phyloP scores from a whole-genome alignment of 2,113 vertebrate genomes.

The Seriola rivoliana region DNA sequence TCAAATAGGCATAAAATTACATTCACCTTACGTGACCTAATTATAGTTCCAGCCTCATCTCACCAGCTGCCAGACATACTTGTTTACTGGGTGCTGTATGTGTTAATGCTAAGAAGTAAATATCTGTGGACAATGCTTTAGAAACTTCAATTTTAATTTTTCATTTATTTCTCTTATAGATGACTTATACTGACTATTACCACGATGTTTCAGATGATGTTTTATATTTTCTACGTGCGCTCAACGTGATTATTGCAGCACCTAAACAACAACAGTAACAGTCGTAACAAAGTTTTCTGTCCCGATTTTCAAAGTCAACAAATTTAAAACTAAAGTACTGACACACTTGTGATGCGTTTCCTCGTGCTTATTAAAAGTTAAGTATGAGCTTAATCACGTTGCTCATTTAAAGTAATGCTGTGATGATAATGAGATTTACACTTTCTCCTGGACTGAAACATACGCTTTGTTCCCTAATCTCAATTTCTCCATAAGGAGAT shows the following conservation, averaged over 20 bases:
- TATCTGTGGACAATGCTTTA: background rate
- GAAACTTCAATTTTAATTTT: background rate
- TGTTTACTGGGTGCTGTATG: slow-evolving; percentile 46
- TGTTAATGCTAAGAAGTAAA: slow-evolving; percentile 15
- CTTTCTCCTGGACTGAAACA: slow-evolving; percentile 71
- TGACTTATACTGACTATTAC: background rate
- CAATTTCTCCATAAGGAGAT: slow-evolving; percentile 56
- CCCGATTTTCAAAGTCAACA: background rate
- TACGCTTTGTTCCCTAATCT: slow-evolving; percentile 66
- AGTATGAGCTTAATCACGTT: slow-evolving; percentile 8
- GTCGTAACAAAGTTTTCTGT: background rate
- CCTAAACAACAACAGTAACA: background rate
- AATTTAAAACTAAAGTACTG: background rate
- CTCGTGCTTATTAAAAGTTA: background rate
- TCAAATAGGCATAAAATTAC: slow-evolving; percentile 86
- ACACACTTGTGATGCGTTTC: background rate
- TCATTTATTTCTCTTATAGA: background rate
- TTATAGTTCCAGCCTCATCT: slow-evolving; percentile 77
- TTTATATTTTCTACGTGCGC: background rate
- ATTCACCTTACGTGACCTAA: slow-evolving; percentile 86
- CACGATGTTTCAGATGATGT: background rate
- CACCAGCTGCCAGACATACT: slow-evolving; percentile 81
- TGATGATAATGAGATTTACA: slow-evolving; percentile 60
- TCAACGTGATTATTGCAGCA: background rate
- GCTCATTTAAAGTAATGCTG: slow-evolving; percentile 39